phyloP scores from a whole-genome alignment of 2,797 vertebrate species.

The Intellagama lesueurii region DNA sequence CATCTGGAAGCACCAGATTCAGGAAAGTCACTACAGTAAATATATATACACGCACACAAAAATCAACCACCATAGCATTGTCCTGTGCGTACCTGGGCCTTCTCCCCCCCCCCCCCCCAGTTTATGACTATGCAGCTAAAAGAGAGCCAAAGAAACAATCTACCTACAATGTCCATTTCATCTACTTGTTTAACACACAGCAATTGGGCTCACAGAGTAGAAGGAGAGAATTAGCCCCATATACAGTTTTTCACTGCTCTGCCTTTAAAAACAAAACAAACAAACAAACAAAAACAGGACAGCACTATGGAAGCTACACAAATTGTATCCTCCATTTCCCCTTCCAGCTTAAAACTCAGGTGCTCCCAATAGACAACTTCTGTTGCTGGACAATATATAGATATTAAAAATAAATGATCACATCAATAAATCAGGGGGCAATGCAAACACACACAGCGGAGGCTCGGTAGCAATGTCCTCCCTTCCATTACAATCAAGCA shows the following conservation, averaged over 20 bases:
- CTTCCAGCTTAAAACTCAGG: neutral
- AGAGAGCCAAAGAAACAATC: neutral
- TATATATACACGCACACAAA: too few species aligned
- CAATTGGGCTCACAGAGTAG: neutral
- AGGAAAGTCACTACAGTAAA: too few species aligned
- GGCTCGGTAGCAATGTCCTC: neutral
- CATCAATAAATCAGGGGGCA: neutral
- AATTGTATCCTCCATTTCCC: neutral
- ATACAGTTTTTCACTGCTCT: neutral
- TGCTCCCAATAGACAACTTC: neutral
- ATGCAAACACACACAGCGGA: neutral
- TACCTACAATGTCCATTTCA: neutral
- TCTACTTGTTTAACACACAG: neutral
- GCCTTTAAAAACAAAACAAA: neutral
- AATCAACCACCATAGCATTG: too few species aligned
- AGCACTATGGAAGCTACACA: neutral
- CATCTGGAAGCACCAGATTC: too few species aligned
- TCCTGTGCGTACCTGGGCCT: neutral
- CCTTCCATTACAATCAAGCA: neutral
- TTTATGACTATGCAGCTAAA: neutral
- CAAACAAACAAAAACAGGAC: neutral
- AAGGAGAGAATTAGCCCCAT: neutral
- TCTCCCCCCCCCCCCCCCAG: neutral
- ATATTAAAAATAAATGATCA: neutral
- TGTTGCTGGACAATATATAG: neutral